These are phyloP conservation scores for Drosophila rellima DNA, from an alignment of 2,888 invertebrate genomes.

Conservation along the genomic window DNA sequence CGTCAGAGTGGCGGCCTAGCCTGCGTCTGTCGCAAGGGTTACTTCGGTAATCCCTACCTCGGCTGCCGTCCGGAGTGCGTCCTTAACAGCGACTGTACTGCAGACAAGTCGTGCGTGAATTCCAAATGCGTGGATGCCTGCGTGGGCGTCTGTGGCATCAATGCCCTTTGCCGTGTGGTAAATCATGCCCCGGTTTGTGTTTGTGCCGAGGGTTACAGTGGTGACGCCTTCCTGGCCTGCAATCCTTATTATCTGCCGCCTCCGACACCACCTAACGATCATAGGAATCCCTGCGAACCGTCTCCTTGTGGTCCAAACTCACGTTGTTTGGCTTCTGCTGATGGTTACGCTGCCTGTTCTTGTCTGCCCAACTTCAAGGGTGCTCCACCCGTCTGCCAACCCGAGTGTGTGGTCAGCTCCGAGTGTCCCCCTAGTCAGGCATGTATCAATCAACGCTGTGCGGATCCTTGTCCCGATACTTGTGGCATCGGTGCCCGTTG, in stretches of 20 bases:
- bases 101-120: constrained; percentile 91
- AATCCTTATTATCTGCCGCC: constrained; percentile 87
- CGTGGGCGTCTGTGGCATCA: constrained; percentile 90
- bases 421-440: constrained; percentile 93
- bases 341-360: constrained; percentile 92
- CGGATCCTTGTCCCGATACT: constrained; percentile 93
- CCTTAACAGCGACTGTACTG: constrained; percentile 91
- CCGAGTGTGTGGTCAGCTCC: constrained; percentile 93
- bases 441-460: constrained; percentile 92
- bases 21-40: constrained; percentile 91
- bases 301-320: constrained; percentile 94
- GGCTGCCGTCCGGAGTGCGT: constrained; percentile 93
- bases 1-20: constrained; percentile 89
- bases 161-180: constrained; percentile 90
- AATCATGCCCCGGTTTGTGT: constrained; percentile 93
- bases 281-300: constrained; percentile 91
- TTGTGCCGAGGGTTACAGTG: constrained; percentile 90
- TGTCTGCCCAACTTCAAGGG: constrained; percentile 92
- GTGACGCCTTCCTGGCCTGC: constrained; percentile 92
- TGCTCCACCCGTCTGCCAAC: constrained; percentile 93
- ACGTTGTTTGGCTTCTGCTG: constrained; percentile 90
- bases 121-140: constrained; percentile 93
- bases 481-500: constrained; percentile 92
- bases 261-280: constrained; percentile 66
- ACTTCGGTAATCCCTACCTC: constrained; percentile 92